Evolutionary conservation across 2,113 vertebrate genomes (phyloP).

Genomic region (Tychaedon coryphoeus): DNA sequence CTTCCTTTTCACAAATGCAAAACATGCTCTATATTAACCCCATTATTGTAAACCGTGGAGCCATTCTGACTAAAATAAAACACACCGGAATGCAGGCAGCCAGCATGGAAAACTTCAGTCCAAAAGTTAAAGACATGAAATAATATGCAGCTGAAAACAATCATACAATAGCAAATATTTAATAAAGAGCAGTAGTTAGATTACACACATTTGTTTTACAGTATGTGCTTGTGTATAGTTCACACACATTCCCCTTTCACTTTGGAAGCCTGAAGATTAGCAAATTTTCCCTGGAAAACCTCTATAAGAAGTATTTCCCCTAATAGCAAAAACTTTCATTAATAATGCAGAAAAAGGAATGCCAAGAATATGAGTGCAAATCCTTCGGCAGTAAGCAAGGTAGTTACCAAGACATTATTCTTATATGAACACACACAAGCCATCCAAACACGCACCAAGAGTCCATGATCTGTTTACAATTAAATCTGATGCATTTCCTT

Average conservation of each 20-base stretch:
- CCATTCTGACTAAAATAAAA: background rate
- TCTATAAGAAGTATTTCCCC: background rate
- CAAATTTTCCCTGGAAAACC: background rate
- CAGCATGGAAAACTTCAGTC: background rate
- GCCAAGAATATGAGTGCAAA: background rate
- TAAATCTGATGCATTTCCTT: background rate
- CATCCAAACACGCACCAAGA: background rate
- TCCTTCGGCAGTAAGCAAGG: background rate
- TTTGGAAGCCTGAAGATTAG: background rate
- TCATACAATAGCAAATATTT: background rate
- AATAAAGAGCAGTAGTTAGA: background rate
- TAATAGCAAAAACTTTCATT: background rate
- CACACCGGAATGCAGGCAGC: background rate
- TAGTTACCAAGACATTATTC: background rate
- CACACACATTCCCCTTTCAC: background rate
- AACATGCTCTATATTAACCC: background rate
- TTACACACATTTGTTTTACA: background rate
- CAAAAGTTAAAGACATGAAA: background rate
- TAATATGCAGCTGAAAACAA: constrained; percentile 19
- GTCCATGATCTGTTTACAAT: background rate
- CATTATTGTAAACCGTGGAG: background rate
- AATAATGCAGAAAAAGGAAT: background rate
- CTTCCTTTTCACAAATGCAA: background rate
- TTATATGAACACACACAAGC: background rate
- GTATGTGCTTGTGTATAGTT: background rate